Base-by-base conservation (phyloP, 2,888 invertebrate species). In the Siphlonurus alternatus region DNA sequence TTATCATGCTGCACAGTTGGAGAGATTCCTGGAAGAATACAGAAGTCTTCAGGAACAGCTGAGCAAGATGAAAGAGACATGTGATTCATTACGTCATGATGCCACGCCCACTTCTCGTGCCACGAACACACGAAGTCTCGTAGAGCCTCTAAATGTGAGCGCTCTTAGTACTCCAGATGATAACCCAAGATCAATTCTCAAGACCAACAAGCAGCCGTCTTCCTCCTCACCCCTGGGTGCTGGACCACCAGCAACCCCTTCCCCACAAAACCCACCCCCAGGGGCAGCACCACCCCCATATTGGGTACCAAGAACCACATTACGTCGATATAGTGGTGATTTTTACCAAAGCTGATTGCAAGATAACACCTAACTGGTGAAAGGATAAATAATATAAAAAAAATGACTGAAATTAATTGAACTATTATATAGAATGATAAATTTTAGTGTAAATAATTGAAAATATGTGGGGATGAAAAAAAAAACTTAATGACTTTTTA, bases 1-100 rank as follows among this genome's bases (percentile, higher is more conserved):
- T 72, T 88, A 88, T 71, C 85, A 88, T 73, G 87, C 89, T 0
- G 86, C 88, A 19, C 88, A 89, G 72, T 76, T 89, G 67, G 89
- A 89, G 71, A 81, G 85, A 64, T 89, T 89, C 73, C 79, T 89
- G 59, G 87, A 89, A 71, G 89, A 89, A 72, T 89, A 89, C 72
- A 81, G 88, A 69, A 84, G 80, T 70, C 78, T 89, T 65, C 86
- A 89, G 72, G 85, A 87, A 72, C 87, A 89, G 73, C 76, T 89
- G 67, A 87, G 86, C 65, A 84, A 85, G 73, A 88, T 89, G 88
- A 89, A 88, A 71, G 7, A 56, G n/a, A 56, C 56, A 22, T 56
- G 56, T 56, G 56, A 56, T 22, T 20, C 56, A 18, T 22, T 56
- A n/a, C n/a, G 56, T 18, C n/a, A 56, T 22, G 56, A 56, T 56